A percentile compares a stretch with the other conserved stretches of the same genome.
phyloP scores from a whole-genome alignment of 1,140 invertebrate genomes.

The Panulirus ornatus region DNA sequence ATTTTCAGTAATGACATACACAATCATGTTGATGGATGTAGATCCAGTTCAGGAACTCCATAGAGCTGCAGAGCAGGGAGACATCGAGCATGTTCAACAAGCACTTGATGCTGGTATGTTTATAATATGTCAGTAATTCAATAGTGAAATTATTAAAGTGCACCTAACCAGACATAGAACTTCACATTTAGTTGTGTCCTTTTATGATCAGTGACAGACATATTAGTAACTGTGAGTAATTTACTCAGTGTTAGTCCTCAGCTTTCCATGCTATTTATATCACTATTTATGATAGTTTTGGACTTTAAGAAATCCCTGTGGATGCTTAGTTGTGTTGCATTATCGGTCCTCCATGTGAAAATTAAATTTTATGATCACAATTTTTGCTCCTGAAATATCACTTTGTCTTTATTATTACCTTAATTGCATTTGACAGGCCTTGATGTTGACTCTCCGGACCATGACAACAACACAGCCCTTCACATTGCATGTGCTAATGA shows the following conservation, averaged over 20 bases:
- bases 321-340: too few relatives aligned
- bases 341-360: too few relatives aligned
- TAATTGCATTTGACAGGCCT: constrained; percentile 17
- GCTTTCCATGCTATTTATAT: background rate
- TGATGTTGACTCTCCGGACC: constrained; percentile 41
- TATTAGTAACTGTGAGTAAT: background rate
- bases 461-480: constrained; percentile 65
- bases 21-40: constrained; percentile 22
- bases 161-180: background rate
- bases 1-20: background rate
- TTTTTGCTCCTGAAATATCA: too few relatives aligned
- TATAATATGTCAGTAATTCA: too few relatives aligned
- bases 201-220: background rate
- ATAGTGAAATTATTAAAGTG: too few relatives aligned
- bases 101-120: constrained; percentile 18
- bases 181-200: background rate
- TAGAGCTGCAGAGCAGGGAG: constrained; percentile 53
- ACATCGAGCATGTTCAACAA: constrained; percentile 25
- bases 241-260: background rate
- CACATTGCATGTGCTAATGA: constrained; percentile 66
- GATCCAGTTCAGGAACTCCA: constrained; percentile 60
- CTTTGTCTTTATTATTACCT: too few relatives aligned
- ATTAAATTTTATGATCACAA: too few relatives aligned
- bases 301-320: too few relatives aligned
- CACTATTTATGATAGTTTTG: background rate